Conservation (phyloP, 2,888 invertebrate species). For the Hofmannophila pseudospretella region DNA sequence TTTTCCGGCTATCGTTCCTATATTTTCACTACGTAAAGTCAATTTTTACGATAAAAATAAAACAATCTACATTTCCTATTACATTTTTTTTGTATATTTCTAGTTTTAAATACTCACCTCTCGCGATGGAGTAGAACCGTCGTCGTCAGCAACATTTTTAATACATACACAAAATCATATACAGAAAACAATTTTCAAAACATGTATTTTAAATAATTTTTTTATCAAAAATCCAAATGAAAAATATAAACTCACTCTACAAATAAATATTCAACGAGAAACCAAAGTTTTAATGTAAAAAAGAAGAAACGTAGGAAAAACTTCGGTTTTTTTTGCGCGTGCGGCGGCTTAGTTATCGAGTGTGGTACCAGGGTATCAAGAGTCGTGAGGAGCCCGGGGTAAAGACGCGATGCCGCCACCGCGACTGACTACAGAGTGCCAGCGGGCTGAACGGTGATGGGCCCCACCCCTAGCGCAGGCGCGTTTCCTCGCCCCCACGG, state of each 20-base stretch:
- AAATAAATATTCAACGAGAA: constrained; percentile 41
- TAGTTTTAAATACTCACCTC: constrained; percentile 27
- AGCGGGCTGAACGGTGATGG: constrained; percentile 61
- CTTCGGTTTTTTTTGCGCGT: constrained; percentile 45
- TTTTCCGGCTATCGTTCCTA: constrained; percentile 20
- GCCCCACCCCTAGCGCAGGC: constrained; percentile 74
- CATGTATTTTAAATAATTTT: constrained; percentile 20
- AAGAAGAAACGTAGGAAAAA: constrained; percentile 48
- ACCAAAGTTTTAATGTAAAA: constrained; percentile 38
- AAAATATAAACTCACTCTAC: constrained; percentile 48
- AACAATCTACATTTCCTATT: not conserved
- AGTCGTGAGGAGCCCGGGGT: constrained; percentile 4
- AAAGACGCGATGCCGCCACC: constrained; percentile 59
- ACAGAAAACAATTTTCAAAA: constrained; percentile 42
- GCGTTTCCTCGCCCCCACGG: constrained; percentile 39
- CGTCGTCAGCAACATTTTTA: constrained; percentile 19
- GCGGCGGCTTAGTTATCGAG: constrained; percentile 60
- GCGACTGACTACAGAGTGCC: constrained; percentile 69
- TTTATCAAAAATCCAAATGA: constrained; percentile 32
- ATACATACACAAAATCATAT: constrained; percentile 60
- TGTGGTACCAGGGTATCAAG: constrained; percentile 33
- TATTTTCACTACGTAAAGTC: constrained; percentile 9
- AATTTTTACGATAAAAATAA: not conserved
- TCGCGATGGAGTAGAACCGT: constrained; percentile 4
- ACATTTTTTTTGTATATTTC: no score